Evolutionary conservation across 2,113 vertebrate species (phyloP).

Genomic region (Python bivittatus): DNA sequence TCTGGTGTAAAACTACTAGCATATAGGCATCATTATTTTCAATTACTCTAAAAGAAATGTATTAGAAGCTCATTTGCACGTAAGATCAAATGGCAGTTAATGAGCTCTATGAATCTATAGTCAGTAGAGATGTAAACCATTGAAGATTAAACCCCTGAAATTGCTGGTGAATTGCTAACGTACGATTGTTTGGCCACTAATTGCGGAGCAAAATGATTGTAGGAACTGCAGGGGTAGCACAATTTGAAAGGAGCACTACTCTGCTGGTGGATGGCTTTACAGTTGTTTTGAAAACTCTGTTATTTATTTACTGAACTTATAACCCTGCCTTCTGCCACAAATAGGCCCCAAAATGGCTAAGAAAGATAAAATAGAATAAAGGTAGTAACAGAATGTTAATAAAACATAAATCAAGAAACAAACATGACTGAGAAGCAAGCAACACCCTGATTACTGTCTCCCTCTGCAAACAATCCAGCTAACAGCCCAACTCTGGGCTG

Average conservation of each 20-base stretch:
- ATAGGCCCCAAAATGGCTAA: background rate
- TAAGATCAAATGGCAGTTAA: background rate
- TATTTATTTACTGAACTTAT: background rate
- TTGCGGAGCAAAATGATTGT: background rate
- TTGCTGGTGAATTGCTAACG: constrained; percentile 5
- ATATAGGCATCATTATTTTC: background rate
- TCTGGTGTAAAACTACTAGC: background rate
- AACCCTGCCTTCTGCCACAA: background rate
- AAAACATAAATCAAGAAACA: background rate
- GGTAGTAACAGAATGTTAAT: background rate
- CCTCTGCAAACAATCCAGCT: background rate
- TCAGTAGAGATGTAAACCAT: background rate
- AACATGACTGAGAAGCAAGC: background rate
- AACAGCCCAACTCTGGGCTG: background rate
- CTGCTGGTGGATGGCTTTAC: background rate
- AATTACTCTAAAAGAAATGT: background rate
- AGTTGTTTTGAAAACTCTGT: background rate
- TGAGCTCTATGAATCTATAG: background rate
- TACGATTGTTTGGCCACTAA: background rate
- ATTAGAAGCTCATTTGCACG: constrained; percentile 7
- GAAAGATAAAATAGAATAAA: background rate
- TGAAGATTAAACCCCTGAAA: constrained; percentile 1
- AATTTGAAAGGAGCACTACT: background rate
- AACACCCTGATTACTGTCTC: background rate
- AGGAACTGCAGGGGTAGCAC: background rate